Conservation (phyloP, 2,113 vertebrate genomes). For the Chaetodon auriga region DNA sequence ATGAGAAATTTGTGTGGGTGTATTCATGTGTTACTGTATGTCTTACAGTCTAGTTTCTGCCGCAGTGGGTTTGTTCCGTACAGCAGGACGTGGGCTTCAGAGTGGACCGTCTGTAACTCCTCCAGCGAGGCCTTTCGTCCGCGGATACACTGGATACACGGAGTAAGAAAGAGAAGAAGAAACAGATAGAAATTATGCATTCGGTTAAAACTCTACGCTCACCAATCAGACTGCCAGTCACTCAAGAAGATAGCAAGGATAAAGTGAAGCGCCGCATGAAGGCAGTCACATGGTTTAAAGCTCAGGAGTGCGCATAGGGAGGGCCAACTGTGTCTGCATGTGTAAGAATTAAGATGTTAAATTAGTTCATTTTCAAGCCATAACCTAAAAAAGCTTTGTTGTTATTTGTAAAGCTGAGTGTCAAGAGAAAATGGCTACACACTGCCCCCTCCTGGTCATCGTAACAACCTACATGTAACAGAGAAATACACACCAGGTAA, state of each 20-base stretch:
- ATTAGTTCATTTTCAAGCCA: slow-evolving; percentile 6
- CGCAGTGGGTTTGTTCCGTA: slow-evolving; percentile 98
- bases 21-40: not conserved
- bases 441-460: slow-evolving; percentile 75
- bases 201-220: not conserved
- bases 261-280: not conserved
- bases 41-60: slow-evolving; percentile 97
- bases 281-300: not conserved
- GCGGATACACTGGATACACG: slow-evolving; percentile 90
- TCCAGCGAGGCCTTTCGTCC: slow-evolving; percentile 96
- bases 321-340: slow-evolving; percentile 16
- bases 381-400: not conserved
- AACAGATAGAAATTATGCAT: not conserved
- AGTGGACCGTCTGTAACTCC: slow-evolving; percentile 96
- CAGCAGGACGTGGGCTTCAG: slow-evolving; percentile 92
- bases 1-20: not conserved
- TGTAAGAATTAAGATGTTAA: not conserved
- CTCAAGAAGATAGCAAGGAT: not conserved
- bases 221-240: not conserved
- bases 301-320: slow-evolving; percentile 18
- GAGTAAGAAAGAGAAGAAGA: not conserved
- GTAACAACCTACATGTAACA: not conserved
- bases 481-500: not conserved
- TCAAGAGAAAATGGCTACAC: slow-evolving; percentile 37
- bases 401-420: not conserved